Conservation (phyloP, 2,797 vertebrate genomes). For the Pipistrellus pipistrellus region DNA sequence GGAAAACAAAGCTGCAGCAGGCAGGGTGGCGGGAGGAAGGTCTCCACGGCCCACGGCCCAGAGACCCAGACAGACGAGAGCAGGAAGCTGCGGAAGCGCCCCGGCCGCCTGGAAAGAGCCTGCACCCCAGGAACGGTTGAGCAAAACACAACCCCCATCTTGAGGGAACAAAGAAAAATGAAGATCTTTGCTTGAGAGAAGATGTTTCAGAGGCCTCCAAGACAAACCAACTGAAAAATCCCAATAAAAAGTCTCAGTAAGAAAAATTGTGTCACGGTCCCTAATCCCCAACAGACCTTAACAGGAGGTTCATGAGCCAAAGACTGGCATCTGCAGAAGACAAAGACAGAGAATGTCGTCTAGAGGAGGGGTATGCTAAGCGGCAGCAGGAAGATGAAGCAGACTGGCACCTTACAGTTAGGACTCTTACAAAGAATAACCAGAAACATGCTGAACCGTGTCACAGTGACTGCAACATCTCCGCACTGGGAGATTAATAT, state of each 20-base stretch:
- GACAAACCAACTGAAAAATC: slow-evolving; percentile 86
- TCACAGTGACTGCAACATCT: slow-evolving; percentile 76
- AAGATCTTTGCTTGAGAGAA: slow-evolving; percentile 86
- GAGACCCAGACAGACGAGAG: too few relatives aligned
- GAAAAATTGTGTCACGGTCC: slow-evolving; percentile 85
- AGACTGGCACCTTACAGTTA: slow-evolving; percentile 85
- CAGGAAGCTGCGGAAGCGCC: too few relatives aligned
- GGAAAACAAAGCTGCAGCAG: slow-evolving; percentile 26
- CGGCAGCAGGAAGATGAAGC: slow-evolving; percentile 85
- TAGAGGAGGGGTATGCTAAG: slow-evolving; percentile 82
- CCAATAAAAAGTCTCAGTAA: slow-evolving; percentile 86
- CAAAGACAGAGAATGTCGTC: slow-evolving; percentile 85
- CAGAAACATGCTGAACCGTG: slow-evolving; percentile 81
- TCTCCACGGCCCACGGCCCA: too few relatives aligned
- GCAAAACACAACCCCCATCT: slow-evolving; percentile 83
- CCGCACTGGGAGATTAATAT: slow-evolving; percentile 82
- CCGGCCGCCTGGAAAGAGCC: too few relatives aligned
- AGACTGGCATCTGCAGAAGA: slow-evolving; percentile 83
- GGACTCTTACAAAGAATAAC: slow-evolving; percentile 81
- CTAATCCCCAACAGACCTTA: slow-evolving; percentile 88
- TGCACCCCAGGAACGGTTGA: slow-evolving; percentile 74
- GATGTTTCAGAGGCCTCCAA: slow-evolving; percentile 88
- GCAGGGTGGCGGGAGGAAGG: too few relatives aligned
- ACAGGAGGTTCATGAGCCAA: slow-evolving; percentile 87
- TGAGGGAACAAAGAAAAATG: slow-evolving; percentile 86